Evolutionary conservation across 2,888 invertebrate species (phyloP).

Genomic region (Polymixis lichenea): DNA sequence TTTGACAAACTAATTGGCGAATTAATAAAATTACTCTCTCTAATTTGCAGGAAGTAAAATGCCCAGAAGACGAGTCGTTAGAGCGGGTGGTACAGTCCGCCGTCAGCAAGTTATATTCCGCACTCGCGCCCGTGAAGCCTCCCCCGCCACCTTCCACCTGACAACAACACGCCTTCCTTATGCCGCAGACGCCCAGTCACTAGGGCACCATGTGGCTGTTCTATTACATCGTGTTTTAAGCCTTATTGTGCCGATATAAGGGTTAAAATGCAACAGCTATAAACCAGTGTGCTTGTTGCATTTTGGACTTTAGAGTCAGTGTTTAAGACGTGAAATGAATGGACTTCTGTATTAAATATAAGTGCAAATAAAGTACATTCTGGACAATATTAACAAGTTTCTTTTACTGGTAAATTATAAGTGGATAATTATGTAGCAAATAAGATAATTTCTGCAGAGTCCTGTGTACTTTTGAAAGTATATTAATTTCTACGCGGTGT

Average conservation of each 20-base stretch:
- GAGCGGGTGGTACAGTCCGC: slow-evolving; percentile 96
- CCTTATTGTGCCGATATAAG: background rate
- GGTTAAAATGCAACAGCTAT: background rate
- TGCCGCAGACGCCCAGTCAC: too few species aligned
- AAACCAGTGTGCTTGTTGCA: background rate
- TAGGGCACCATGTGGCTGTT: background rate
- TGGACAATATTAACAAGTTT: slow-evolving; percentile 29
- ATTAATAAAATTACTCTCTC: background rate
- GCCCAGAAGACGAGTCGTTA: slow-evolving; percentile 95
- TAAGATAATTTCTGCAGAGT: background rate
- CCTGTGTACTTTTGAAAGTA: background rate
- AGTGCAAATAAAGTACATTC: slow-evolving; percentile 45
- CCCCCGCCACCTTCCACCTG: slow-evolving; percentile 50
- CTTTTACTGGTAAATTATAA: slow-evolving; percentile 25
- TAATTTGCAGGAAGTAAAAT: slow-evolving; percentile 93
- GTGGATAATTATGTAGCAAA: background rate
- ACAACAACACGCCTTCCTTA: background rate
- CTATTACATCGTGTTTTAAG: background rate
- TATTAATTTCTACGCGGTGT: background rate
- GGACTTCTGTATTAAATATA: slow-evolving; percentile 28
- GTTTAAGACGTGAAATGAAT: background rate
- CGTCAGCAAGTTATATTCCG: slow-evolving; percentile 95
- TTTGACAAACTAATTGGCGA: background rate
- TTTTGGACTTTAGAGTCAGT: slow-evolving; percentile 1
- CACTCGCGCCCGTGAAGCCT: slow-evolving; percentile 91